Evolutionary conservation across 1,140 invertebrate genomes (phyloP).

Genomic region (Zaprionus ornatus): DNA sequence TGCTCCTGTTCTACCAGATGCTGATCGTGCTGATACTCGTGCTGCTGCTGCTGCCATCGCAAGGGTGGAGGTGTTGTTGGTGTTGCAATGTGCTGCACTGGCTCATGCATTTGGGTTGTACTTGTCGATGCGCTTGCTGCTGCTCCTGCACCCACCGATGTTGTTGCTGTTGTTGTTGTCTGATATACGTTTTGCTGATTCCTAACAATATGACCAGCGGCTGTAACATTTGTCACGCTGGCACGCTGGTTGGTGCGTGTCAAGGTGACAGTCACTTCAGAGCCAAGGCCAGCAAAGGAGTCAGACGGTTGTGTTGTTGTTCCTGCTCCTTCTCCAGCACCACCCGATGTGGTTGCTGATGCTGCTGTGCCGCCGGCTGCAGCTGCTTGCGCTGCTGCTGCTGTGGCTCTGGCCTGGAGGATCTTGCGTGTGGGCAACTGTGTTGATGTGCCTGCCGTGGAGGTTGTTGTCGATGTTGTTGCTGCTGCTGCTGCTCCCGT

Average conservation of each 20-base stretch:
- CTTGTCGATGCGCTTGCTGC: slow-evolving; percentile 29
- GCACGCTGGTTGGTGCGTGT: slow-evolving; percentile 74
- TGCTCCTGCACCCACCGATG: slow-evolving; percentile 24
- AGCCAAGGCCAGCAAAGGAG: slow-evolving; percentile 79
- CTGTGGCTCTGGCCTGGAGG: slow-evolving; percentile 75
- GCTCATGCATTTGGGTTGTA: slow-evolving; percentile 53
- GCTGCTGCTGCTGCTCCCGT: slow-evolving; percentile 44
- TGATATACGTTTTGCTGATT: slow-evolving; percentile 68
- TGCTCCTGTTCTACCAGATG: slow-evolving; percentile 63
- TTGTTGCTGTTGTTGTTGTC: slow-evolving; percentile 53
- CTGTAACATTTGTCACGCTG: slow-evolving; percentile 65
- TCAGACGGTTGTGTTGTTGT: slow-evolving; percentile 51
- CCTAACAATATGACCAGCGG: slow-evolving; percentile 83
- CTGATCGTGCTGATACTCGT: slow-evolving; percentile 56
- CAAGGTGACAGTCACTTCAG: slow-evolving; percentile 79
- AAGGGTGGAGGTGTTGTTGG: slow-evolving; percentile 64
- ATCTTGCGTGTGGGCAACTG: slow-evolving; percentile 80
- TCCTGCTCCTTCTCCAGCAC: neutral
- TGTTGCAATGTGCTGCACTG: slow-evolving; percentile 58
- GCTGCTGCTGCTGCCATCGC: slow-evolving; percentile 60
- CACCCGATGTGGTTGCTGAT: slow-evolving; percentile 17
- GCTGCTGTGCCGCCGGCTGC: slow-evolving; percentile 19
- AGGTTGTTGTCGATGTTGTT: slow-evolving; percentile 41
- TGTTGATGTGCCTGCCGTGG: slow-evolving; percentile 45
- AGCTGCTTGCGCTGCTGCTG: slow-evolving; percentile 49